These are phyloP conservation scores for Diplosoma virens DNA, from an alignment of 23 tunicate species.

Conservation along the genomic window DNA sequence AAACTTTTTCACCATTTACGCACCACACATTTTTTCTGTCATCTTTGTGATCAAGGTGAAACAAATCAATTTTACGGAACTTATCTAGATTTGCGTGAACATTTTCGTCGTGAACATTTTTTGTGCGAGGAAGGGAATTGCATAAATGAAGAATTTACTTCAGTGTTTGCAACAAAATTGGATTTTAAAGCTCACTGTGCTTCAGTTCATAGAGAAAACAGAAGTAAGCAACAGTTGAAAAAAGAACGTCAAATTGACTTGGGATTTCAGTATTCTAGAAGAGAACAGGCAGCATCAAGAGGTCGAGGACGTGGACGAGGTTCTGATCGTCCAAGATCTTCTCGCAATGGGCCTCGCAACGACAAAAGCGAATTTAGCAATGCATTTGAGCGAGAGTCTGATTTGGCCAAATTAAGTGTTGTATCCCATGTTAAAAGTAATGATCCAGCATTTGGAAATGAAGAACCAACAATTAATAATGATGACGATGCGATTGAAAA, in stretches of 20 bases:
- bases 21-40: conserved; percentile 78
- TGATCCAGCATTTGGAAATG: conserved; percentile 9
- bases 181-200: conserved; percentile 81
- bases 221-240: conserved; percentile 56
- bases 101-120: conserved; percentile 63
- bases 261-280: conserved; percentile 69
- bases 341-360: neutral
- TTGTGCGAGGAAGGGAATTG: conserved; percentile 83
- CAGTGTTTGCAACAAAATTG: conserved; percentile 67
- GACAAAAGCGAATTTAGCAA: neutral
- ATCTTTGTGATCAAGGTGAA: conserved; percentile 76
- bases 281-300: conserved; percentile 33
- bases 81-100: conserved; percentile 50
- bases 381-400: conserved; percentile 62
- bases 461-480: neutral
- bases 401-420: conserved; percentile 43
- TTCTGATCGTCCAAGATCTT: neutral
- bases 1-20: conserved; percentile 66
- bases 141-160: conserved; percentile 61
- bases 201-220: conserved; percentile 47
- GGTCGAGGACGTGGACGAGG: conserved; percentile 12
- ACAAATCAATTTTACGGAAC: conserved; percentile 72
- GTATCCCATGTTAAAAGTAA: conserved; percentile 40
- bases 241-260: conserved; percentile 75
- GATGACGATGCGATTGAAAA: neutral